Percentiles rank a stretch among this genome's conserved stretches.
phyloP scores from a whole-genome alignment of 2,797 vertebrate genomes.

The Streptopelia turtur region DNA sequence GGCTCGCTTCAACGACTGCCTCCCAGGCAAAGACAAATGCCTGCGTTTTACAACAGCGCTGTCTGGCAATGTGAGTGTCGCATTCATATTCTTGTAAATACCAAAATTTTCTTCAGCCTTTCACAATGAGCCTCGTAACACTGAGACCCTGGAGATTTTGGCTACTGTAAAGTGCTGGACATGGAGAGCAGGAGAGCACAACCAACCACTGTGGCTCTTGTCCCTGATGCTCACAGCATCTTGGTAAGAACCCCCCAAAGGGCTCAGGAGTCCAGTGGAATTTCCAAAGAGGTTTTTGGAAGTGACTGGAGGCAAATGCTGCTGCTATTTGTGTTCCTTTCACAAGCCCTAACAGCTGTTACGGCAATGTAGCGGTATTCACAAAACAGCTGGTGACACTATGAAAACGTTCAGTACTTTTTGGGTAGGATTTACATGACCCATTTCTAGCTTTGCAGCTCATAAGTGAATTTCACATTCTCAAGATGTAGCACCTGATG shows the following conservation, averaged over 20 bases:
- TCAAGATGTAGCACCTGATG: background rate
- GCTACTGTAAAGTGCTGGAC: accelerated
- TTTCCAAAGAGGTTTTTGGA: background rate
- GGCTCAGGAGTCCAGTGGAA: accelerated
- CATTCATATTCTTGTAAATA: background rate
- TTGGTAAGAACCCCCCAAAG: background rate
- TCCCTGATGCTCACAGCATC: accelerated
- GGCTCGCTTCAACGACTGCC: accelerated
- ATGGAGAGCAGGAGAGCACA: accelerated
- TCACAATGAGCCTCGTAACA: accelerated
- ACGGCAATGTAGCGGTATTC: accelerated
- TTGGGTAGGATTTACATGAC: accelerated
- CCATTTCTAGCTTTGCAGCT: background rate
- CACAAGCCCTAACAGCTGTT: too few relatives aligned
- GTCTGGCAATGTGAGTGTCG: accelerated
- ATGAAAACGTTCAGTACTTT: accelerated
- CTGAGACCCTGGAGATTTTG: accelerated
- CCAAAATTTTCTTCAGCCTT: accelerated
- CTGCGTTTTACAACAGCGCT: accelerated
- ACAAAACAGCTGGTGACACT: too few relatives aligned
- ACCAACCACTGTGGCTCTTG: accelerated
- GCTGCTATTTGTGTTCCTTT: too few relatives aligned
- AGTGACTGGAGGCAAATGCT: accelerated
- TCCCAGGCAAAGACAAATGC: background rate
- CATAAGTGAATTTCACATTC: accelerated